phyloP scores from a whole-genome alignment of 2,113 vertebrate genomes.

The Aix galericulata region DNA sequence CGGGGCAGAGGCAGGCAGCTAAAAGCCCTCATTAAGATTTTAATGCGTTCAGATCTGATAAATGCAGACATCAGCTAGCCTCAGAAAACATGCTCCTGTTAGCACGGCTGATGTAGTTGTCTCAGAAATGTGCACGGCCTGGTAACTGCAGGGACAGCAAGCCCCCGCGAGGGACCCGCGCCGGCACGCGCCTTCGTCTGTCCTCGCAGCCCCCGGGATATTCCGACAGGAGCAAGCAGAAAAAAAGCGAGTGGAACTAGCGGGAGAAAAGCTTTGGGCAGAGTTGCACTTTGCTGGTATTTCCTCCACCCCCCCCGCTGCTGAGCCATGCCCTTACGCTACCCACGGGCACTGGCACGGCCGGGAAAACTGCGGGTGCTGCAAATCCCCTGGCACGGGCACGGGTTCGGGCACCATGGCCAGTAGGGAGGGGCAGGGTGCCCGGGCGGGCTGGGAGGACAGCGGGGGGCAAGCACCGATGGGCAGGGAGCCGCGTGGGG shows the following conservation, averaged over 20 bases:
- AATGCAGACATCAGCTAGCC: accelerated
- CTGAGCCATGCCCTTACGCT: not conserved
- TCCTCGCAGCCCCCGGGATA: not conserved
- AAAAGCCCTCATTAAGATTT: not conserved
- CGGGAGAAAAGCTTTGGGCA: no score
- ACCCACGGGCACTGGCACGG: not conserved
- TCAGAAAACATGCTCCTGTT: accelerated
- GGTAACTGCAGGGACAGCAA: not conserved
- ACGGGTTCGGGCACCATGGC: no score
- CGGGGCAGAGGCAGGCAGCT: not conserved
- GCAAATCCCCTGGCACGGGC: accelerated
- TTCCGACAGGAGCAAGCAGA: accelerated
- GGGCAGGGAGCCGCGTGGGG: not conserved
- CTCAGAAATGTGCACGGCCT: not conserved
- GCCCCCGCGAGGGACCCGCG: not conserved
- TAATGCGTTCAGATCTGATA: accelerated
- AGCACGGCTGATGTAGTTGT: not conserved
- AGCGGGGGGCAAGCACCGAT: accelerated
- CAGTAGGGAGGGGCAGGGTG: no score
- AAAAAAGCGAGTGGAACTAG: not conserved
- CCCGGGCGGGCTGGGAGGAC: accelerated
- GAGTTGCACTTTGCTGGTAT: not conserved
- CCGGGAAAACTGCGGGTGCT: accelerated
- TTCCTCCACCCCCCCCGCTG: not conserved
- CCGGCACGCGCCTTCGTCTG: accelerated